phyloP scores from a whole-genome alignment of 2,113 vertebrate genomes.

The Eupsittula cactorum region DNA sequence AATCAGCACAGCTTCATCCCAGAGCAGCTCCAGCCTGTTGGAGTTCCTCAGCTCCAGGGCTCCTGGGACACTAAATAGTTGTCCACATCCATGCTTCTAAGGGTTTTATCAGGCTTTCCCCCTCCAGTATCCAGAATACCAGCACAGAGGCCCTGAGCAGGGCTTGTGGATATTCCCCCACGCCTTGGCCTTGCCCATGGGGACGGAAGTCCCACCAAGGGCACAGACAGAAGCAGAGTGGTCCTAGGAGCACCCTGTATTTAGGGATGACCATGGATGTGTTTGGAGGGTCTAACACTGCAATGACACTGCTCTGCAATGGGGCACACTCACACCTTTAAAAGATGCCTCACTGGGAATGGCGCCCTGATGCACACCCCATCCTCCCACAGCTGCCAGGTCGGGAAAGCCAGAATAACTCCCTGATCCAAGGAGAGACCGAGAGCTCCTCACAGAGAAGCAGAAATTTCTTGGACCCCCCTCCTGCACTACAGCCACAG shows the following conservation, averaged over 20 bases:
- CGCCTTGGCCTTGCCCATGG: not conserved
- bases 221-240: fast-evolving
- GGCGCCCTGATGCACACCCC: fast-evolving
- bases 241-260: not conserved
- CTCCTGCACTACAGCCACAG: fast-evolving
- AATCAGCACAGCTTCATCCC: not conserved
- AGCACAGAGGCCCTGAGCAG: not conserved
- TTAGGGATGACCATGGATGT: not conserved
- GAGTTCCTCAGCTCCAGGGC: not conserved
- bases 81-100: not conserved
- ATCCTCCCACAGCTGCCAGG: not conserved
- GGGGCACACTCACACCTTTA: fast-evolving
- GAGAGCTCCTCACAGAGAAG: not conserved
- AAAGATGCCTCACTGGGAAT: fast-evolving
- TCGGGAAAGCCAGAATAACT: not conserved
- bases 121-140: fast-evolving
- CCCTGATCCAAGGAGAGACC: fast-evolving
- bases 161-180: not conserved
- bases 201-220: not conserved
- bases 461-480: not conserved
- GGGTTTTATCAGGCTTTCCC: not conserved
- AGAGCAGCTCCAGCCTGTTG: not conserved
- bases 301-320: not conserved
- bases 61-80: not conserved
- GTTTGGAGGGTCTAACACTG: fast-evolving